Conservation (phyloP, 92 coral and sea anemone species). For the Zoanthus sociatus region DNA sequence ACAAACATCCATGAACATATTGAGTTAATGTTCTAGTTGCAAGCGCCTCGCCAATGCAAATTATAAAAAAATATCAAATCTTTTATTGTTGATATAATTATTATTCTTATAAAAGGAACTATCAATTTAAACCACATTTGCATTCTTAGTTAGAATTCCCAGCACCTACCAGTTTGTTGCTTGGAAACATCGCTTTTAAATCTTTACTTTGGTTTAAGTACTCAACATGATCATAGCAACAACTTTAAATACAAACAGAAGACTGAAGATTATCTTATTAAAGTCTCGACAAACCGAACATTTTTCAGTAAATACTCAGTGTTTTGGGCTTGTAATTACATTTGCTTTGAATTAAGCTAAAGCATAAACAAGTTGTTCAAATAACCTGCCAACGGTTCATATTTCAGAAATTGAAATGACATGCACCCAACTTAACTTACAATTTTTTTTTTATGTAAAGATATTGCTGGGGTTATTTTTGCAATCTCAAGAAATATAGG, state of each 20-base stretch:
- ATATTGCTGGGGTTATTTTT: too few species aligned
- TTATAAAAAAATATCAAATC: background rate
- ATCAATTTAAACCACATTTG: conserved; percentile 3
- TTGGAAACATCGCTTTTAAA: background rate
- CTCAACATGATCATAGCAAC: background rate
- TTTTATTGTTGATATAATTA: background rate
- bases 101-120: conserved; percentile 17
- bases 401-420: too few species aligned
- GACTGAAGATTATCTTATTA: background rate
- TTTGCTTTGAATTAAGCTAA: too few species aligned
- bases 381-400: too few species aligned
- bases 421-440: too few species aligned
- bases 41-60: background rate
- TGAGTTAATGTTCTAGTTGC: background rate
- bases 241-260: background rate
- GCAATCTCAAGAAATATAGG: too few species aligned
- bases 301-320: background rate
- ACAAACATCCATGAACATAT: background rate
- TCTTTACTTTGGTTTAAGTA: background rate
- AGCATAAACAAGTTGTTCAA: too few species aligned
- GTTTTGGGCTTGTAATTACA: too few species aligned
- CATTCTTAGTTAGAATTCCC: conserved; percentile 30
- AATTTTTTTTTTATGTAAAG: too few species aligned
- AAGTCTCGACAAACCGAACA: background rate
- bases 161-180: conserved; percentile 1